These are phyloP conservation scores for Collichthys lucidus DNA, from an alignment of 2,113 vertebrate species.

Conservation along the genomic window DNA sequence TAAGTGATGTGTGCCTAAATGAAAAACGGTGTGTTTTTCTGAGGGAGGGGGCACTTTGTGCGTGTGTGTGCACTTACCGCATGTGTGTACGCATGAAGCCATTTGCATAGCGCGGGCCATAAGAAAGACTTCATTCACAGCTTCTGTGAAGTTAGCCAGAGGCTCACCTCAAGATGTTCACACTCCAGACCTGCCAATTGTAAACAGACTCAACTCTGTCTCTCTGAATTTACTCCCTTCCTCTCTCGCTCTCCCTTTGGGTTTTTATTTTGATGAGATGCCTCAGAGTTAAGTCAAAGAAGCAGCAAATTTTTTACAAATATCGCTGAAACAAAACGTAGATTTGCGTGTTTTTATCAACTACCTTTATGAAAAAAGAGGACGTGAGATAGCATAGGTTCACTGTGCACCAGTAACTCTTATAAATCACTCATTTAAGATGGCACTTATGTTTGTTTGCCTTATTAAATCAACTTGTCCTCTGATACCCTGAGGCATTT, in stretches of 20 bases:
- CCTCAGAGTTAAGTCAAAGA: constrained; percentile 23
- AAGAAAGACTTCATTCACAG: constrained; percentile 77
- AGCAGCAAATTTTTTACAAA: background rate
- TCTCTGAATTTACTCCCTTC: constrained; percentile 39
- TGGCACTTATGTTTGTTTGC: background rate
- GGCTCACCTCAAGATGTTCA: constrained; percentile 69
- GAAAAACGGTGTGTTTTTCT: constrained; percentile 37
- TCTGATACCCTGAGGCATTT: background rate
- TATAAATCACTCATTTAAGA: background rate
- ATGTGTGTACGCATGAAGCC: constrained; percentile 11
- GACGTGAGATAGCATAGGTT: background rate
- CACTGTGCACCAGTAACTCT: background rate
- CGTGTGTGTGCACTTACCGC: constrained; percentile 10
- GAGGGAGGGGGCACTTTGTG: constrained; percentile 31
- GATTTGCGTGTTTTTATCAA: background rate
- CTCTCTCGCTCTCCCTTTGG: constrained; percentile 1
- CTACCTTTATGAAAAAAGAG: background rate
- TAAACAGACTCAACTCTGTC: constrained; percentile 70
- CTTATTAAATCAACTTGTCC: no score
- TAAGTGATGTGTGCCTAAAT: constrained; percentile 68
- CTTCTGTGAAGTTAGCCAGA: constrained; percentile 65
- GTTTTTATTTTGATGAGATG: constrained; percentile 17
- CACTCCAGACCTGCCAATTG: constrained; percentile 64
- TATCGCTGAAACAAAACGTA: background rate
- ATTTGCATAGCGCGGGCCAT: constrained; percentile 61